phyloP scores from a whole-genome alignment of 1,140 invertebrate species.

The Aricia agestis region DNA sequence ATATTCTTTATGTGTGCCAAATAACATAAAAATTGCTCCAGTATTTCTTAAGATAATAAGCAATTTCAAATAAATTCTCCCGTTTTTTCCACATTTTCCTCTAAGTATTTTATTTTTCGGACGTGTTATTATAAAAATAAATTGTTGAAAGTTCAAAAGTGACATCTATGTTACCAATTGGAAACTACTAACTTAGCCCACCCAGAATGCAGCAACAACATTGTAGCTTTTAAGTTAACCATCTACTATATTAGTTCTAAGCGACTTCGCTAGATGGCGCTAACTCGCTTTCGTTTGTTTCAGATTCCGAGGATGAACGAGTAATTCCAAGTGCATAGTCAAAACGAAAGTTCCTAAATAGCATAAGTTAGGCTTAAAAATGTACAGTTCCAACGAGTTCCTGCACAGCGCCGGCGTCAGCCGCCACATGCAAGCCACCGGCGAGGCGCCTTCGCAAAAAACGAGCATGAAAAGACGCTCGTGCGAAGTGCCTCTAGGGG shows the following conservation, averaged over 20 bases:
- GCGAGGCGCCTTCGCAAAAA: constrained; percentile 62
- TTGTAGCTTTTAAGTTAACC: background rate
- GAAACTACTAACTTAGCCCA: background rate
- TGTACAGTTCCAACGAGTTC: constrained; percentile 70
- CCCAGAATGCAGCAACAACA: background rate
- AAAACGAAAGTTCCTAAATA: constrained; percentile 64
- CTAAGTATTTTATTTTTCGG: no score
- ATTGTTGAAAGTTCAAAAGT: background rate
- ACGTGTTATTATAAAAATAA: no score
- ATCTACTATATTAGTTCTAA: background rate
- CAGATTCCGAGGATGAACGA: constrained; percentile 53
- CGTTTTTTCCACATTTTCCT: no score
- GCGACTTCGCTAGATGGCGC: constrained; percentile 25
- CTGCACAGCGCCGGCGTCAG: constrained; percentile 67
- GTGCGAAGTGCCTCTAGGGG: constrained; percentile 66
- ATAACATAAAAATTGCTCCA: no score
- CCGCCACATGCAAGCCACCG: constrained; percentile 67
- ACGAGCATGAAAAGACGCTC: constrained; percentile 66
- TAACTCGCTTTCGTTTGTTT: constrained; percentile 43
- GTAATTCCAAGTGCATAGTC: constrained; percentile 67
- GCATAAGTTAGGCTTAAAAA: constrained; percentile 49
- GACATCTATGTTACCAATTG: constrained; percentile 1
- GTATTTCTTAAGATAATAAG: no score
- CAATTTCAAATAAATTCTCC: no score
- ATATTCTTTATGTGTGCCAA: no score